Evolutionary conservation across 2,888 invertebrate species (phyloP), one percentile per base, ranked within the genome.

Genomic region (Stenodera caucasica): DNA sequence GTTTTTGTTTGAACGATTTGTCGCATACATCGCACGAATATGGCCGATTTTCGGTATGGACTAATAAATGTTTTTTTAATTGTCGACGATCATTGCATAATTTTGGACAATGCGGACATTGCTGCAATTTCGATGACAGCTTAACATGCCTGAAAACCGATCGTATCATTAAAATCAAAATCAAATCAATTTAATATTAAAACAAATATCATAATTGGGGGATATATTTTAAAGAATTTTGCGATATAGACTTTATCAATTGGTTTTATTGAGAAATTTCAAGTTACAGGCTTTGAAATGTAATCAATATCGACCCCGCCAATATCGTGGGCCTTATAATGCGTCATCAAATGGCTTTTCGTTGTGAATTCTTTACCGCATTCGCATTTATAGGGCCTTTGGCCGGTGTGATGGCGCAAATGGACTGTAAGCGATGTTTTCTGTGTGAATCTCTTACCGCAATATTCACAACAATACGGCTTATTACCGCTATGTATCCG

Each of bases 361-460:
- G 85, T 86, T 1, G 86, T 83, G 58, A 86, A 86, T 1, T 84
- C 82, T 57, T 83, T 84, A 0, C 82, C 84, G 49, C 86, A 86
- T 11, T 81, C 80, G 60, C 86, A 86, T 4, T 85, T 80, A 63
- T 84, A 84, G 15, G 85, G 78, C 57, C 80, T 80, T 63, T 85
- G 84, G 7, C 85, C 85, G 0, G 84, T 84, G 58, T 85, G 85
- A 61, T 83, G 84, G 37, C 85, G 75, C 35, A 80, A 79, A 69
- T 86, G 86, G 2, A 83, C 81, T 1, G 84, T 83, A 35, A 86
- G 68, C 0, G 85, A 83, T 57, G 83, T 84, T 66, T 83, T 83
- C 63, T 86, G 83, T 49, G 84, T 84, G 68, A 86, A 87, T 1
- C 82, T 75, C 67, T 86, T 87, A 33, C 83, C 83, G 62, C 86